Percentiles rank a stretch among this genome's conserved stretches.
These are phyloP conservation scores for Sarcophaga caerulescens DNA, from an alignment of 2,888 invertebrate species.

Conservation along the genomic window DNA sequence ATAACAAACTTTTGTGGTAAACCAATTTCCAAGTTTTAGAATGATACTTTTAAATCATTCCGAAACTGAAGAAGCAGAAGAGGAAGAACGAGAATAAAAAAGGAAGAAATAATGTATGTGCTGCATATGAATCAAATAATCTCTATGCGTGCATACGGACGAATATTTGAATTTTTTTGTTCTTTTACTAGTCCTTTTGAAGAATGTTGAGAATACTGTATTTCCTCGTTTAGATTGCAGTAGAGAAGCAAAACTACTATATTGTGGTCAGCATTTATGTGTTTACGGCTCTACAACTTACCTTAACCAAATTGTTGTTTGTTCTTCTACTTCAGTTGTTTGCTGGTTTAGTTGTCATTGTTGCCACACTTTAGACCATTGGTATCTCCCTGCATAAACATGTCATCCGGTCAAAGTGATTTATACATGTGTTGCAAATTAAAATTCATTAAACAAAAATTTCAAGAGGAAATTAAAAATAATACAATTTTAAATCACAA, in stretches of 20 bases:
- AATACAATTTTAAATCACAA: neutral
- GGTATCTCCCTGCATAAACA: neutral
- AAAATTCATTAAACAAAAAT: conserved; percentile 45
- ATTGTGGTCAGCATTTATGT: conserved; percentile 62
- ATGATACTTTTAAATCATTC: conserved; percentile 65
- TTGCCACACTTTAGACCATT: conserved; percentile 10
- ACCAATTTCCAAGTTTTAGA: conserved; percentile 65
- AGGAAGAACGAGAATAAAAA: no score
- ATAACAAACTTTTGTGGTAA: conserved; percentile 68
- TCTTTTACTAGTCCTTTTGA: conserved; percentile 9
- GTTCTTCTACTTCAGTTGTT: conserved; percentile 10
- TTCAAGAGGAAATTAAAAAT: conserved; percentile 38
- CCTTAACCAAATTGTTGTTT: conserved; percentile 18
- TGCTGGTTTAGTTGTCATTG: neutral
- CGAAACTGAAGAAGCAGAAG: conserved; percentile 13
- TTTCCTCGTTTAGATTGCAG: conserved; percentile 48
- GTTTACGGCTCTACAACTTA: conserved; percentile 10
- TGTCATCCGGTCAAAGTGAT: conserved; percentile 52
- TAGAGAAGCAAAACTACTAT: conserved; percentile 17
- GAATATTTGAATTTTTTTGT: neutral
- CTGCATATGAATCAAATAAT: conserved; percentile 38
- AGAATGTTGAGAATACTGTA: conserved; percentile 39
- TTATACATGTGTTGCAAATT: conserved; percentile 53
- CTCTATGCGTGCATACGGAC: neutral
- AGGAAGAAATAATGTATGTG: neutral